Conservation (phyloP, 1,140 invertebrate species). For the Drosophila rhopaloa region DNA sequence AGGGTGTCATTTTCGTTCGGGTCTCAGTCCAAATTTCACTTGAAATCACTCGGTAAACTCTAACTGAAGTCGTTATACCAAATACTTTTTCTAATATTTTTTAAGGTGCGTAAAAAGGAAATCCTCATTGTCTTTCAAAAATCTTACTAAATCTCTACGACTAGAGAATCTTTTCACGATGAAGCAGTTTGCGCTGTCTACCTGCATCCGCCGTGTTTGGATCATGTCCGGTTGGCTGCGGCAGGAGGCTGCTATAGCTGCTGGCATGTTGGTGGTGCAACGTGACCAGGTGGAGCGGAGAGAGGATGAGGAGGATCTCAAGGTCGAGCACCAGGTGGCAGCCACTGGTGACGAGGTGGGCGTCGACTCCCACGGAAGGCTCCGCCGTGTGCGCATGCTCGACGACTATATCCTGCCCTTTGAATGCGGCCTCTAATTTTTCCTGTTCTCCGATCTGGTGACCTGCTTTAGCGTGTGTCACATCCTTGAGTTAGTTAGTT, state of each 20-base stretch:
- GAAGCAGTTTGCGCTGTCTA: slow-evolving; percentile 52
- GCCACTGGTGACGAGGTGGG: slow-evolving; percentile 24
- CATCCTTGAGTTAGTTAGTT: slow-evolving; percentile 11
- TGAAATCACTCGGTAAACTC: slow-evolving; percentile 7
- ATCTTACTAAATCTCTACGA: neutral
- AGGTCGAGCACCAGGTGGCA: slow-evolving; percentile 5
- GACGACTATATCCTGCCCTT: slow-evolving; percentile 65
- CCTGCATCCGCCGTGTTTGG: slow-evolving; percentile 63
- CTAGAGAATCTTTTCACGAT: slow-evolving; percentile 35
- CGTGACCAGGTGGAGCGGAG: slow-evolving; percentile 27
- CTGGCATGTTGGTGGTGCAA: slow-evolving; percentile 53
- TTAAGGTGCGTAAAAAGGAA: slow-evolving; percentile 16
- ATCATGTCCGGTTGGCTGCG: slow-evolving; percentile 61
- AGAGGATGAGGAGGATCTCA: slow-evolving; percentile 10
- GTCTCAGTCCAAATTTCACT: slow-evolving; percentile 18
- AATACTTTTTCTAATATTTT: slow-evolving; percentile 37
- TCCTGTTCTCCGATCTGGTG: neutral
- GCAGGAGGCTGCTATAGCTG: slow-evolving; percentile 61
- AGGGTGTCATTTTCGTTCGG: slow-evolving; percentile 9
- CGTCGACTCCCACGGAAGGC: slow-evolving; percentile 46
- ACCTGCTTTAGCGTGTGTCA: neutral
- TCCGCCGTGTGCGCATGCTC: slow-evolving; percentile 54
- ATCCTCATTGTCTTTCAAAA: too few relatives aligned
- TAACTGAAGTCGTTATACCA: neutral
- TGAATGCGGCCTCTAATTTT: slow-evolving; percentile 47